Evolutionary conservation across 2,888 invertebrate genomes (phyloP).

Genomic region (Melanargia galathea): DNA sequence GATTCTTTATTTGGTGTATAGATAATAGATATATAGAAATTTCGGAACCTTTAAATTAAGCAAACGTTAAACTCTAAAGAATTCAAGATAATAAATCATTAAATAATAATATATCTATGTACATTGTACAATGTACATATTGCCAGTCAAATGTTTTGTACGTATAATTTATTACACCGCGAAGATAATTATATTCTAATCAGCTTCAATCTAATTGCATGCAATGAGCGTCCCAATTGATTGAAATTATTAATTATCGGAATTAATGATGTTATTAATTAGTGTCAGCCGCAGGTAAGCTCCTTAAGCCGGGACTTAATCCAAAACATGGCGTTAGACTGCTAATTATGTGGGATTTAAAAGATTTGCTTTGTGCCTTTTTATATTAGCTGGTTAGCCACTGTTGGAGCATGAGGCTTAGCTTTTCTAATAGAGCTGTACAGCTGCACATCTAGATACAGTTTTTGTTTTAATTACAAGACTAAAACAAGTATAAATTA

Average conservation of each 20-base stretch:
- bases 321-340: slow-evolving; percentile 13
- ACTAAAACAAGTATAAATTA: no score
- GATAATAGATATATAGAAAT: no score
- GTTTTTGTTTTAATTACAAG: no score
- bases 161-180: slow-evolving; percentile 6
- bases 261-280: slow-evolving; percentile 39
- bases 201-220: slow-evolving; percentile 29
- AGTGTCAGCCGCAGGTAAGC: slow-evolving; percentile 35
- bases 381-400: no score
- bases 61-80: not conserved
- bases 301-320: slow-evolving; percentile 33
- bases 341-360: slow-evolving; percentile 6
- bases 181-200: slow-evolving; percentile 27
- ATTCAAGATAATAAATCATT: not conserved
- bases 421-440: no score
- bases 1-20: no score
- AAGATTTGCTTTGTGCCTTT: no score
- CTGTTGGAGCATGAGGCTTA: no score
- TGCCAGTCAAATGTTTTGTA: slow-evolving; percentile 14
- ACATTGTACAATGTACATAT: not conserved
- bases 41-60: no score
- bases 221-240: slow-evolving; percentile 34
- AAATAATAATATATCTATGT: not conserved
- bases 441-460: no score
- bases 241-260: slow-evolving; percentile 40